These are phyloP conservation scores for Aleiodes sp. DNA, from an alignment of 1,140 invertebrate genomes.

Conservation along the genomic window DNA sequence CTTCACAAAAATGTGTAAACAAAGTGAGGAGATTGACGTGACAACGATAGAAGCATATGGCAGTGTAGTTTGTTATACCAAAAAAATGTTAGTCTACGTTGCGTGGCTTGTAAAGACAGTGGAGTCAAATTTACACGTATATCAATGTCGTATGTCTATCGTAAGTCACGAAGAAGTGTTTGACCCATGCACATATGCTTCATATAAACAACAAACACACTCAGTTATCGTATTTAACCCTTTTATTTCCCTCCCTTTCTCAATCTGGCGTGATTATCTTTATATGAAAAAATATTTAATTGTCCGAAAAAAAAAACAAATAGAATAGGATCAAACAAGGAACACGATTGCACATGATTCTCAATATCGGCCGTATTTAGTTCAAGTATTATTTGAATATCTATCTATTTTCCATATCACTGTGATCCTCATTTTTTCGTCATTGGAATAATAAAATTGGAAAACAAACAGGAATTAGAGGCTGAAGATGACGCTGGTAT, in stretches of 20 bases:
- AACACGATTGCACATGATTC: too few relatives aligned
- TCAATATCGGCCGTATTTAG: too few relatives aligned
- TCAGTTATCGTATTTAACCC: slow-evolving; percentile 23
- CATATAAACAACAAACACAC: background rate
- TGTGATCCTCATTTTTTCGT: background rate
- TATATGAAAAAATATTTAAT: background rate
- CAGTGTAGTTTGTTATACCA: background rate
- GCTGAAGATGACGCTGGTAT: background rate
- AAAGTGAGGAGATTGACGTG: too few relatives aligned
- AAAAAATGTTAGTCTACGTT: background rate
- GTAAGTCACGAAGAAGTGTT: background rate
- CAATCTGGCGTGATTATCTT: slow-evolving; percentile 2
- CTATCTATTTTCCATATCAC: too few relatives aligned
- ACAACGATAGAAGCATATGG: background rate
- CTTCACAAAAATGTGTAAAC: too few relatives aligned
- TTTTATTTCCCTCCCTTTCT: background rate
- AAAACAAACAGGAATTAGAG: background rate
- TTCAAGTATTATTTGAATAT: too few relatives aligned
- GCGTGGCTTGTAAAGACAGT: background rate
- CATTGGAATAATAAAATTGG: background rate
- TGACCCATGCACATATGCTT: background rate
- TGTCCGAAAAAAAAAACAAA: background rate
- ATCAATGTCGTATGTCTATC: background rate
- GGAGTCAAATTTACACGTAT: background rate
- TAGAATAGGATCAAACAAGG: background rate